phyloP scores from a whole-genome alignment of 92 coral and sea anemone genomes.

The Epizoanthus rinbou region DNA sequence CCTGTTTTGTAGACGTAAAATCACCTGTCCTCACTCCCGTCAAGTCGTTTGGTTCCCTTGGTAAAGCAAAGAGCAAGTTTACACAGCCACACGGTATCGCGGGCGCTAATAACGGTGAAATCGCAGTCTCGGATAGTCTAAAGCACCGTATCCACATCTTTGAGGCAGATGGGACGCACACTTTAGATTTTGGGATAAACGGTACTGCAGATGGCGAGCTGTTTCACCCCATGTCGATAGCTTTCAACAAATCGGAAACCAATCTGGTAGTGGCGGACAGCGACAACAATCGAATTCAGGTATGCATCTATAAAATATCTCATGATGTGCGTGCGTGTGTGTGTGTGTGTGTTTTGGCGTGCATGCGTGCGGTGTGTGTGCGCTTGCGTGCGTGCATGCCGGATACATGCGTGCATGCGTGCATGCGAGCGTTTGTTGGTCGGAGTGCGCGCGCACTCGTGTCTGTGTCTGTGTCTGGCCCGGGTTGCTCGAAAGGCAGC shows the following conservation, averaged over 20 bases:
- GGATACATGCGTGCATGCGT: too few relatives aligned
- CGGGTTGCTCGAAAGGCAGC: too few relatives aligned
- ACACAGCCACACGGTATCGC: slow-evolving; percentile 90
- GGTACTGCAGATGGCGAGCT: slow-evolving; percentile 79
- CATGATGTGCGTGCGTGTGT: too few relatives aligned
- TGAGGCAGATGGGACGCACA: slow-evolving; percentile 74
- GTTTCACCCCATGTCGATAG: slow-evolving; percentile 88
- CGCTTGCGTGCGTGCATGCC: too few relatives aligned
- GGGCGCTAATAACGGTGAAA: slow-evolving; percentile 68
- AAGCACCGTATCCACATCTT: slow-evolving; percentile 88
- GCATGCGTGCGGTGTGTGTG: too few relatives aligned
- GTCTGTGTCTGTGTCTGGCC: too few relatives aligned
- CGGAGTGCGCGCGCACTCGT: too few relatives aligned
- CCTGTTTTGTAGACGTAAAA: slow-evolving; percentile 77
- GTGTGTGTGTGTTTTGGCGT: too few relatives aligned
- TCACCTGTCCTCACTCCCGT: slow-evolving; percentile 80
- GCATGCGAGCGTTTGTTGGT: too few relatives aligned
- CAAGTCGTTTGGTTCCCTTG: slow-evolving; percentile 89
- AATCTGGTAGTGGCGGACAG: slow-evolving; percentile 76
- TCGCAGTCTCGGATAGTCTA: slow-evolving; percentile 84
- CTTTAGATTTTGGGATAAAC: slow-evolving; percentile 80
- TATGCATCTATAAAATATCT: not conserved
- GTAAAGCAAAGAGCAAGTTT: slow-evolving; percentile 70
- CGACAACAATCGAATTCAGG: slow-evolving; percentile 88
- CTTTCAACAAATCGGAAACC: slow-evolving; percentile 72